Base-by-base conservation (phyloP, 37 sponge, comb jelly and placozoan species). In the Tethya wilhelma region DNA sequence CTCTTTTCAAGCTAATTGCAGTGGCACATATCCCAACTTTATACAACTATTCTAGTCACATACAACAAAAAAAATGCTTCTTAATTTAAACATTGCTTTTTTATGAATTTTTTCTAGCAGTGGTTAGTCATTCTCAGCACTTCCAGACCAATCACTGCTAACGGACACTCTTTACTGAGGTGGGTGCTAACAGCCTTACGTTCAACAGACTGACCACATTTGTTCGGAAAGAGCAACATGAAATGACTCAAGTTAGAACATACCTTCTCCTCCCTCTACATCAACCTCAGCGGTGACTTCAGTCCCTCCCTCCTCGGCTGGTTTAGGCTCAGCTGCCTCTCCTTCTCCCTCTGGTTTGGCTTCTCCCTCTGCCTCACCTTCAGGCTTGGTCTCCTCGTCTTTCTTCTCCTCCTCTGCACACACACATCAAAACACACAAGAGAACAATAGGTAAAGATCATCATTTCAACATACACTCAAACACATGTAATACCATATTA, bases 341-440 rank as follows among this genome's bases (percentile, higher is more conserved):
- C 59, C 76, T 4, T 34, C 76, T 58, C 11, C 56, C 53, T 30
- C 73, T 53, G 73, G 73, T 29, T 72, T 46, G 32, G 73, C 55
- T 4, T 69, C 70, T 3, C 56, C 59, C 31, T 29, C 56, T 62
- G 44, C 44, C 7, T 8, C 38, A 31, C 11, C 56, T 11, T 5
- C 56, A 3, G 44, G 12, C 44, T 38, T n/a, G 38, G 32, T 62
- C 56, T 87, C 69, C 63, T 53, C 55, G 4, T 41, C 63, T 7
- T 2, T 59, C 39, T 74, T 64, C 39, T 72, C 59, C 56, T 44
- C 79, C 28, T 43, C 63, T 62, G 37, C 66, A 57, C 38, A 46
- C 29, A 23, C 3, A 14, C 4, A 4, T 30, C 25, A 67, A 3
- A 30, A 67, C 28, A 58, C 28, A 58, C 28, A 9, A 9, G 14